Conservation (phyloP, 2,797 vertebrate species). For the Gobionotothen gibberifrons region DNA sequence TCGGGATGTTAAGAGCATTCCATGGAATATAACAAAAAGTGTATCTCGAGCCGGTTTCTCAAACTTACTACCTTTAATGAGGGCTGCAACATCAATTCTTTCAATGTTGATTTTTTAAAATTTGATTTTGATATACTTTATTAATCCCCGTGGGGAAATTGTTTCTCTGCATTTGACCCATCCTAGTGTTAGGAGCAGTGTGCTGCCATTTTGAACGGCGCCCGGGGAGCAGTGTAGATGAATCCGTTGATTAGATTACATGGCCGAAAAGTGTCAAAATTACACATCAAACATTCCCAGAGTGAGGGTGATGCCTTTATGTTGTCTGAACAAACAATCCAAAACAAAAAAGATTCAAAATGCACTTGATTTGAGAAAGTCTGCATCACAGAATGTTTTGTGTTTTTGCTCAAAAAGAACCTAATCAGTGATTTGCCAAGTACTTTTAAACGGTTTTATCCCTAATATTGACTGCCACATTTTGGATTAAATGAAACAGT, state of each 20-base stretch:
- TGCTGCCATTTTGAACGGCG: no score
- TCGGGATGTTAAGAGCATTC: no score
- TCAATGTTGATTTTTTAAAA: no score
- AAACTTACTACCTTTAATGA: no score
- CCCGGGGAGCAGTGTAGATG: no score
- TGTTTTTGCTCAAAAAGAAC: not conserved
- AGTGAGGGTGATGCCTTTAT: not conserved
- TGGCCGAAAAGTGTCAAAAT: not conserved
- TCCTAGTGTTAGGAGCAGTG: no score
- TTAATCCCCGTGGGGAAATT: no score
- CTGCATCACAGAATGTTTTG: not conserved
- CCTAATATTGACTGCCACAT: not conserved
- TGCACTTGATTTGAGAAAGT: not conserved
- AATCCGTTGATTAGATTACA: not conserved
- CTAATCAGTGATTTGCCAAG: not conserved
- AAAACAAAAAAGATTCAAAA: not conserved
- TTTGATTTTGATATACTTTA: no score
- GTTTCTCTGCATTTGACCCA: no score
- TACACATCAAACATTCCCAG: not conserved
- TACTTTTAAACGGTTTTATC: not conserved
- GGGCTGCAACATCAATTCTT: not conserved
- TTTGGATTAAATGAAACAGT: not conserved
- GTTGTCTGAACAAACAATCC: not conserved
- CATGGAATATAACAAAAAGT: no score
- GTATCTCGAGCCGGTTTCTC: no score